Conservation (phyloP, 2,113 vertebrate genomes). For the Epinephelus moara region DNA sequence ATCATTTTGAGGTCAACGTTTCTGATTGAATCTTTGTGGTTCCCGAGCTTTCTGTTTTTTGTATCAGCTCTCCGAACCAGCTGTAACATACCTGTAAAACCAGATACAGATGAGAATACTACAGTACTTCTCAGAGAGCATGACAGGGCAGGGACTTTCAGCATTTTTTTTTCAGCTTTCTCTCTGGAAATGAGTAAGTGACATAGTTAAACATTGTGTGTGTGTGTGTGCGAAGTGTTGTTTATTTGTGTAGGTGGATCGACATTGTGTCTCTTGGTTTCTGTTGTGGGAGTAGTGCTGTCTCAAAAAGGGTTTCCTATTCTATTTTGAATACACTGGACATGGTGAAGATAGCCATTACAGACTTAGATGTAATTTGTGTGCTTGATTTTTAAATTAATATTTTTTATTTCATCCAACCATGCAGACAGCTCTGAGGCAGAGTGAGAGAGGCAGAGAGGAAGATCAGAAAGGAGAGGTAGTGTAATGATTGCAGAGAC, state of each 20-base stretch:
- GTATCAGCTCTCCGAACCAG: constrained; percentile 9
- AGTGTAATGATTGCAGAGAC: neutral
- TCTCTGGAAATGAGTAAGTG: constrained; percentile 54
- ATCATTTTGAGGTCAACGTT: neutral
- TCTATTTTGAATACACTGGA: neutral
- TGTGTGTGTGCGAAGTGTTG: constrained; percentile 28
- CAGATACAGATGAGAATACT: constrained; percentile 15
- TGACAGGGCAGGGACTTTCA: constrained; percentile 60
- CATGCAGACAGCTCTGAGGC: neutral
- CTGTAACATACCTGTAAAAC: neutral
- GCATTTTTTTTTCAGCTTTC: constrained; percentile 18
- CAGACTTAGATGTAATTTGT: neutral
- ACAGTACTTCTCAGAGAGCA: constrained; percentile 40
- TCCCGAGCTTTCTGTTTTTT: constrained; percentile 9
- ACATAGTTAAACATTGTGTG: constrained; percentile 14
- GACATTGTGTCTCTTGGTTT: constrained; percentile 25
- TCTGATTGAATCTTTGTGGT: neutral
- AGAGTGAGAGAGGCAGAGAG: neutral
- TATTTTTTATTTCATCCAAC: neutral
- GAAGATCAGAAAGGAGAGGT: neutral
- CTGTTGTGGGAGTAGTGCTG: constrained; percentile 5
- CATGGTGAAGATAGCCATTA: too few relatives aligned
- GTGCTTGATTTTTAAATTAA: neutral
- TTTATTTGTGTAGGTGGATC: constrained; percentile 53
- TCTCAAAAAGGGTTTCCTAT: constrained; percentile 16